Evolutionary conservation across 2,113 vertebrate genomes (phyloP), one percentile per base, ranked within the genome.

Genomic region (Gorsachius goisagi): DNA sequence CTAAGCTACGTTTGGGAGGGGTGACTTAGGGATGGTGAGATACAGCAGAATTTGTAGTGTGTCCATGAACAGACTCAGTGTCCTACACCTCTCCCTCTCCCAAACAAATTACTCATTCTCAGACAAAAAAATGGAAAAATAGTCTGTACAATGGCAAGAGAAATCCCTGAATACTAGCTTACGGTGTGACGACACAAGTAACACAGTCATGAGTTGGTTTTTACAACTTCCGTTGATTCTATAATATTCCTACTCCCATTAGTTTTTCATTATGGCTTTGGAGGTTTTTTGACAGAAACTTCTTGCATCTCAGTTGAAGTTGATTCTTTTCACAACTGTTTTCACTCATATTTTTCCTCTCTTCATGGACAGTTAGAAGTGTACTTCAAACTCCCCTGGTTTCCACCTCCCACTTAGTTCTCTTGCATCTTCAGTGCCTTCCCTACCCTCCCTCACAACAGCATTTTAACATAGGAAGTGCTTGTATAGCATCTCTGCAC

Each of bases 391-490:
- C 33, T 89, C 14, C 41, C 44, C 33, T 89, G 18, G 6, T 68
- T 86, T 84, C 60, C 47, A 67, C 53, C 79, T 94, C 88, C 82
- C 44, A 86, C 79, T 67, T 10, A 71, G 73, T 19, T 90, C 89
- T 77, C 62, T 88, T 85, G 35, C 62, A 95, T 87, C 66, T 87
- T 75, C 69, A 72, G 21, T 62, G 53, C 62, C 74, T 93, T 90
- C 73, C 58, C 44, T 72, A 82, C 69, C 62, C 79, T 71, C 69
- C 60, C 53, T 84, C 68, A 88, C 28, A 96, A 50, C 53, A 90
- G 47, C 41, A 76, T 91, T 94, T 92, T 87, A 91, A 84, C 24
- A 93, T 12, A 90, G 66, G 52, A 92, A 92, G 84, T 90, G 62
- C 50, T 75, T 69, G 75, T 71, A 89, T 17, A 68, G 49, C 88